Conservation (phyloP, 2,797 vertebrate genomes). For the Chaetophractus vellerosus region DNA sequence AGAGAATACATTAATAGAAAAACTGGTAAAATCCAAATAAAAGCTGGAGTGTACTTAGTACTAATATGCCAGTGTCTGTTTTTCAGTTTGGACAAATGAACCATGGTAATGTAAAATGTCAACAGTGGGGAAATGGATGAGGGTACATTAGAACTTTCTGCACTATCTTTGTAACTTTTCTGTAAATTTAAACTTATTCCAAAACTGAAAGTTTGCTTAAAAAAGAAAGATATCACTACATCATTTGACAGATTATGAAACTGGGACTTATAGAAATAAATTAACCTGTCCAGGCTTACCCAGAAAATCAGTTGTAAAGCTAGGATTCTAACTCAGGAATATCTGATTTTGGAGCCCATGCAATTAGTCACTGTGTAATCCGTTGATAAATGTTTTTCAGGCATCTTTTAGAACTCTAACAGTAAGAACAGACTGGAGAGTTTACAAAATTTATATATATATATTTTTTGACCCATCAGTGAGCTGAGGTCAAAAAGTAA, state of each 20-base stretch:
- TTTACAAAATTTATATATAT: background rate
- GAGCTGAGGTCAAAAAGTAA: background rate
- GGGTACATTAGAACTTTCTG: background rate
- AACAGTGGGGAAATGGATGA: background rate
- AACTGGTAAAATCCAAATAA: background rate
- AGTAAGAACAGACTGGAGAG: background rate
- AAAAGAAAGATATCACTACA: background rate
- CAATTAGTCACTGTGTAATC: background rate
- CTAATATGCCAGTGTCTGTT: background rate
- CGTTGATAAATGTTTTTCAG: background rate
- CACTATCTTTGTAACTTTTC: background rate
- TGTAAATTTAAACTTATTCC: background rate
- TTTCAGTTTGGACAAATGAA: background rate
- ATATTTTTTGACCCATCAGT: background rate
- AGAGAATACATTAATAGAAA: background rate
- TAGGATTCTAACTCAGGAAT: background rate
- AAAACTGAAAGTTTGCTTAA: background rate
- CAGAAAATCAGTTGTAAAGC: background rate
- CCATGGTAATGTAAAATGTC: background rate
- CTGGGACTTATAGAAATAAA: background rate
- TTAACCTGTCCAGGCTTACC: background rate
- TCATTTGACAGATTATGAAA: background rate
- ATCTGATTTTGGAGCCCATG: background rate
- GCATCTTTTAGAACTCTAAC: background rate
- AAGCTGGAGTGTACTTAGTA: background rate